Evolutionary conservation across 2,888 invertebrate genomes (phyloP), one percentile per base, ranked within the genome.

Genomic region (Drosophila macrospina): DNA sequence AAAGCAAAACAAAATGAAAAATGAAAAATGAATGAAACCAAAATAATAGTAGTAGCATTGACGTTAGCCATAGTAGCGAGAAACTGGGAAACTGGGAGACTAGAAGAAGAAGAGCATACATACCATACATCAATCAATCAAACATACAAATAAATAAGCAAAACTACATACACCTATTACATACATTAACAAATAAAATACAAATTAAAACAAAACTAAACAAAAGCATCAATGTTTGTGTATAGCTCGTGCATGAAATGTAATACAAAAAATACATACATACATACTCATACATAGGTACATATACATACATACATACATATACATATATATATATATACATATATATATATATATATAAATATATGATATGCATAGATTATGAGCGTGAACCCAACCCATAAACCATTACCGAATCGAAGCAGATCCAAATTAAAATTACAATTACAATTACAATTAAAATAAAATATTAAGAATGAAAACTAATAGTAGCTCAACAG

Each of bases 11-110:
- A 20, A 20, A 20, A 20, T 3, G 3, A 20, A 20, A 20, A 71
- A 34, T 44, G 47, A 45, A 65, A 42, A 34, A 26, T 56, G 67
- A 63, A 50, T 26, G 55, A 78, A 78, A 72, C 62, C 54, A 68
- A 74, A 71, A 82, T 76, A 71, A 82, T 76, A 85, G 78, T 78
- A 82, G 84, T 85, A 87, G 85, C 85, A 80, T 82, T 87, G 87
- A 82, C 85, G 85, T 87, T 85, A 85, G 85, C 85, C 73, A 76
- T 66, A 80, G 71, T 82, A 83, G 85, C 68, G 71, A 69, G 61
- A 60, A 66, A 60, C 41, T 45, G 64, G 65, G 51, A 44, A 71
- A 69, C 41, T 39, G 30, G 39, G 41, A 45, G 39, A 11, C 2
- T 3, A 20, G 20, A 20, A 20, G 54, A 39, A 61, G 41, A 39